Evolutionary conservation across 53 echinoderm and acorn worm species (phyloP), one percentile per base, ranked within the genome.

Genomic region (Hippasteria phrygiana): DNA sequence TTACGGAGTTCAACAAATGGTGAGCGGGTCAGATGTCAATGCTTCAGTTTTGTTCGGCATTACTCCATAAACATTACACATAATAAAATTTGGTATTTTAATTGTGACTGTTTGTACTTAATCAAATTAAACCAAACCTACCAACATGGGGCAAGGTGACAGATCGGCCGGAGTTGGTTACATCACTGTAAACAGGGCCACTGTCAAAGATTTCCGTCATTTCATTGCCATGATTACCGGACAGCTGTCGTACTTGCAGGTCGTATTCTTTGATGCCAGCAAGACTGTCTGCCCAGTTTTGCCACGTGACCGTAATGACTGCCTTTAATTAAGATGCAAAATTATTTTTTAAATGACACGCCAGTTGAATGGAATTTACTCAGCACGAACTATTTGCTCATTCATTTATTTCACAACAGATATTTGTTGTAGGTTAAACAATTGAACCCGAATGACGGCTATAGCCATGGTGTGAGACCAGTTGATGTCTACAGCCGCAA

Each of bases 211-310:
- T 64, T 70, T 87, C 87, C 18, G 72, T 36, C 87, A 87, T 73
- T 62, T 87, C 42, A 10, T 50, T 32, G 32, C 55, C 73, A 13
- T 31, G 55, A 18, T 1, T 40, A 41, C 62, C 62, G 20, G 54
- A 51, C 74, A 87, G 24, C 40, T 74, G 55, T 16, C 87, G 74
- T 5, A 87, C 74, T 39, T 74, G 39, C 36, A 87, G 42, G 42
- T 87, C 43, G 53, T 87, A 74, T 26, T 74, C 55, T 14, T 87
- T 59, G 55, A 87, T 55, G 31, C 55, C 87, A 14, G 87, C 51
- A 36, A 87, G 27, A 26, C 16, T 33, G 42, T 87, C 87, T 1
- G 34, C 20, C 87, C 87, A 87, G 4, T 28, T 45, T 37, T 55
- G 43, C 87, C 87, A 87, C 2, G 55, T 59, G 27, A 87, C 29